A percentile compares a stretch with the other conserved stretches of the same genome.
phyloP scores from a whole-genome alignment of 92 coral and sea anemone genomes.

The Metridium senile region DNA sequence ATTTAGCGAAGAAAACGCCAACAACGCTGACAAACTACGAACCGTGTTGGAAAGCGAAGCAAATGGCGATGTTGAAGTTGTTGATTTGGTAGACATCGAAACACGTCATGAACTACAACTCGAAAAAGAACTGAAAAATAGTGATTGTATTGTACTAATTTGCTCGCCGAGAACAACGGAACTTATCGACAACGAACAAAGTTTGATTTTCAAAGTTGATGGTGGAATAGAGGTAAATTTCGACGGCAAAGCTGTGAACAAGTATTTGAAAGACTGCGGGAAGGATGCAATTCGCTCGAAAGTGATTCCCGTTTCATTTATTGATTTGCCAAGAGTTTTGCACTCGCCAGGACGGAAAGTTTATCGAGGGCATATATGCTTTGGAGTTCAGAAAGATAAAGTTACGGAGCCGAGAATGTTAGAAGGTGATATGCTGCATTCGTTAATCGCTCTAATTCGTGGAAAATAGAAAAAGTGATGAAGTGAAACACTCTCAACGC shows the following conservation, averaged over 20 bases:
- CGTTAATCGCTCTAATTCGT: slow-evolving; percentile 65
- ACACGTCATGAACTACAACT: slow-evolving; percentile 30
- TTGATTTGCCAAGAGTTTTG: slow-evolving; percentile 64
- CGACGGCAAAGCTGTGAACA: slow-evolving; percentile 65
- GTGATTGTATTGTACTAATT: slow-evolving; percentile 60
- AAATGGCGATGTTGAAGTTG: slow-evolving; percentile 49
- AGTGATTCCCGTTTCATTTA: slow-evolving; percentile 72
- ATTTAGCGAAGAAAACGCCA: slow-evolving; percentile 63
- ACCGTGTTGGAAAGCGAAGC: slow-evolving; percentile 78
- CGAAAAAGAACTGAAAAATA: slow-evolving; percentile 46
- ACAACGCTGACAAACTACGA: slow-evolving; percentile 63
- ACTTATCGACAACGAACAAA: slow-evolving; percentile 68
- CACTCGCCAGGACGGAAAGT: slow-evolving; percentile 34
- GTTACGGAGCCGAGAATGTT: slow-evolving; percentile 72
- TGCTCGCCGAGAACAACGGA: slow-evolving; percentile 66
- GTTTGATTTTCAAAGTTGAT: slow-evolving; percentile 48
- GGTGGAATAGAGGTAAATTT: slow-evolving; percentile 64
- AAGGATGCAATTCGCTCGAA: slow-evolving; percentile 62
- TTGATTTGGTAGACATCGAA: slow-evolving; percentile 63
- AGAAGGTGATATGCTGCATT: slow-evolving; percentile 64
- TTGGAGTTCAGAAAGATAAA: slow-evolving; percentile 58
- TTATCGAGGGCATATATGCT: slow-evolving; percentile 56
- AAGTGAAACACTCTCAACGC: background rate
- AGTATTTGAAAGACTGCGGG: slow-evolving; percentile 39
- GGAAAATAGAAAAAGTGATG: slow-evolving; percentile 36